Conservation (phyloP, 2,797 vertebrate genomes). For the Lepus townsendii region DNA sequence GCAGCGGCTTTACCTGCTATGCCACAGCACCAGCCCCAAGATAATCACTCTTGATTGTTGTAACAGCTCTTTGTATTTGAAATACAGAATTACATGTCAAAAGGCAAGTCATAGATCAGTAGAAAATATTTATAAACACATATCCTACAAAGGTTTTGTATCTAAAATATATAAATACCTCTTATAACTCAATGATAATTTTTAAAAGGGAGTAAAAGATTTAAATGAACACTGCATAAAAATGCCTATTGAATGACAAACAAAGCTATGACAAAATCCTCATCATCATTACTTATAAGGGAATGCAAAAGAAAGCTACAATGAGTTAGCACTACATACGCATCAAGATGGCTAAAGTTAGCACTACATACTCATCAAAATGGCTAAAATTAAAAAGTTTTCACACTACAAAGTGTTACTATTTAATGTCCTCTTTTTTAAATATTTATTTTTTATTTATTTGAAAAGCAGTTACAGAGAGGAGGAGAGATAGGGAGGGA, state of each 20-base stretch:
- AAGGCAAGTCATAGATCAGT: not conserved
- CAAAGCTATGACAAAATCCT: not conserved
- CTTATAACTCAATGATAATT: not conserved
- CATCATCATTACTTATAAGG: not conserved
- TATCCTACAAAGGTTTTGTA: not conserved
- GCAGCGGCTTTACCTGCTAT: too few relatives aligned
- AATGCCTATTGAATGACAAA: not conserved
- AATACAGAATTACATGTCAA: not conserved
- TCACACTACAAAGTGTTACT: not conserved
- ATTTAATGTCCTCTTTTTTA: not conserved
- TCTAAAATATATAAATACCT: not conserved
- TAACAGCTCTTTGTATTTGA: not conserved
- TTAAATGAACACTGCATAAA: not conserved
- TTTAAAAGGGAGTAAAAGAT: slow-evolving; percentile 23
- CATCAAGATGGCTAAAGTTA: not conserved
- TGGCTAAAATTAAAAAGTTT: not conserved
- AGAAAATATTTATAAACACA: slow-evolving; percentile 18
- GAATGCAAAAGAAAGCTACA: not conserved
- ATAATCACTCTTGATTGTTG: not conserved
- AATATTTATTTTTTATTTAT: too few relatives aligned
- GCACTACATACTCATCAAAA: not conserved
- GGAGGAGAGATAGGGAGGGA: too few relatives aligned
- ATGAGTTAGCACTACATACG: not conserved
- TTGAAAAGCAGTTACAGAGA: too few relatives aligned
- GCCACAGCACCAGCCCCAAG: not conserved